Conservation (phyloP, 2,888 invertebrate genomes). For the Ashinkailepas kermadecensis region DNA sequence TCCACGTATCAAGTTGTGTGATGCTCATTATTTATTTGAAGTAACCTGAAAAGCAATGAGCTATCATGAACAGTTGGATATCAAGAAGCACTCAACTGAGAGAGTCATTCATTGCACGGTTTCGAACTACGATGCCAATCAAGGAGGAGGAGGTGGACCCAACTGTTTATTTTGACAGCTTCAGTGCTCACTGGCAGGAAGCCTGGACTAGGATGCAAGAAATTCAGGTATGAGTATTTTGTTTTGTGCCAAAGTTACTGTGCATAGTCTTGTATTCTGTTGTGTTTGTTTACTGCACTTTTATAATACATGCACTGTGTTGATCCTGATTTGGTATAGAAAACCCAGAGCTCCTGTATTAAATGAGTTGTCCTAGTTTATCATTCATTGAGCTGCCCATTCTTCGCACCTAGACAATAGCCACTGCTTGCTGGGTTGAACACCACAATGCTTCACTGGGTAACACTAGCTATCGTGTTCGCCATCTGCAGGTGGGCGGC, state of each 20-base stretch:
- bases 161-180: constrained; percentile 83
- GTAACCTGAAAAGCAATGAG: neutral
- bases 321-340: neutral
- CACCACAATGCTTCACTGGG: constrained; percentile 14
- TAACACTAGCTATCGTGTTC: no score
- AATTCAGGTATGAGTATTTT: constrained; percentile 51
- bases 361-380: neutral
- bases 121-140: neutral
- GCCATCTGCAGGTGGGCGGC: neutral
- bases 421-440: neutral
- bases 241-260: neutral
- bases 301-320: neutral
- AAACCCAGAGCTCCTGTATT: no score
- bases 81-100: neutral
- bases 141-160: constrained; percentile 51
- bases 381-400: neutral
- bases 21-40: neutral
- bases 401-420: no score
- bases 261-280: neutral
- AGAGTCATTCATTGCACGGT: neutral
- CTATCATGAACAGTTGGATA: neutral
- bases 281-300: neutral
- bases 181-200: constrained; percentile 91
- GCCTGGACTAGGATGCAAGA: constrained; percentile 72
- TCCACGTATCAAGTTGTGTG: neutral